These are phyloP conservation scores for Dynastes tityus DNA, from an alignment of 2,888 invertebrate species.

Conservation along the genomic window DNA sequence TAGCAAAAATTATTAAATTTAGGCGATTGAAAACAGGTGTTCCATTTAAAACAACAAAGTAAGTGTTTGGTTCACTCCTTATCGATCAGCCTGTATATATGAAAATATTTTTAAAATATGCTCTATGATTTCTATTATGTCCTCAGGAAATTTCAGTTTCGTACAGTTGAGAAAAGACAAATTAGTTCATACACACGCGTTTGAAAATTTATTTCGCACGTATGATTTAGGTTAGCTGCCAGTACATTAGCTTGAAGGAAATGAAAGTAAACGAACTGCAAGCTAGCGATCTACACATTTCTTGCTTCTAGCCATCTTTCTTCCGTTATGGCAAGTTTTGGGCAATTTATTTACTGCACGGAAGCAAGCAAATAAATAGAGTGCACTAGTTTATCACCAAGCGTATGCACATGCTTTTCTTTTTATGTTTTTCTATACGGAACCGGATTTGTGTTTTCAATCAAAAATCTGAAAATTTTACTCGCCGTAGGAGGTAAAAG, in stretches of 20 bases:
- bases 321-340: slow-evolving; percentile 55
- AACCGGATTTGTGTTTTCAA: slow-evolving; percentile 53
- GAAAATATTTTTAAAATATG: too few species aligned
- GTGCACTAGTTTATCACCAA: slow-evolving; percentile 52
- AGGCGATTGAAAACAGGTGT: too few species aligned
- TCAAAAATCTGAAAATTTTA: slow-evolving; percentile 52
- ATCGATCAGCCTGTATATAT: too few species aligned
- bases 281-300: slow-evolving; percentile 55
- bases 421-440: neutral
- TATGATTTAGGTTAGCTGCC: slow-evolving; percentile 5
- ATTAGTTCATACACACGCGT: too few species aligned
- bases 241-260: neutral
- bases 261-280: slow-evolving; percentile 30
- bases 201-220: slow-evolving; percentile 2
- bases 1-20: too few species aligned
- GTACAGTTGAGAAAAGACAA: too few species aligned
- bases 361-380: slow-evolving; percentile 53
- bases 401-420: slow-evolving; percentile 43
- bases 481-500: neutral
- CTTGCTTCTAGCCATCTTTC: slow-evolving; percentile 54
- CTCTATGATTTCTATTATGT: too few species aligned
- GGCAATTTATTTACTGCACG: slow-evolving; percentile 54
- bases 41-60: too few species aligned
- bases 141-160: too few species aligned
- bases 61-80: too few species aligned